Evolutionary conservation across 2,797 vertebrate species (phyloP), one percentile per base, ranked within the genome.

Genomic region (Lophotriccus pileatus): DNA sequence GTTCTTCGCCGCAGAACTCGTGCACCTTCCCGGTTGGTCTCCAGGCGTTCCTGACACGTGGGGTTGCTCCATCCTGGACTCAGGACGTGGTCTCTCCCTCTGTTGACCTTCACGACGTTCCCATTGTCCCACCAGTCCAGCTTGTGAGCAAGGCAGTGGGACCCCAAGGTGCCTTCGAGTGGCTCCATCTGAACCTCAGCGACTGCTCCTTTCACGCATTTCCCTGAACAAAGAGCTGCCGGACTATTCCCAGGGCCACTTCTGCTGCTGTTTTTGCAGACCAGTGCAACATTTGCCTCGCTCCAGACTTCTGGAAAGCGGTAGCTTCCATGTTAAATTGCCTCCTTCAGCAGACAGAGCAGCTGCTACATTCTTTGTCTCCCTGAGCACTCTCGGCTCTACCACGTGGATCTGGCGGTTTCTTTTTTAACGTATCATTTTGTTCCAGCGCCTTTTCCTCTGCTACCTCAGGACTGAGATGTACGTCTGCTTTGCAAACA

Each of bases 321-420:
- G 91, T 90, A 94, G 87, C 93, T 93, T 73, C 83, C 67, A 93
- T 87, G 87, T 92, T 92, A 83, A 90, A 89, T 89, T 63, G 82
- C 47, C 86, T 96, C 58, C 88, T 89, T 84, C 84, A 75, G 67
- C 84, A 76, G 69, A 85, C 84, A 60, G 81, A 95, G 92, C 92
- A 95, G 95, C 94, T 95, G 95, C 90, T 94, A 76, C 91, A 94
- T 94, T 92, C 87, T 76, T 90, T 13, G 69, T 83, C 91, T 96
- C 92, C 84, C 92, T 25, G 49, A 79, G 92, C 87, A 67, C 89
- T 89, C 84, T 82, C 82, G 78, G 90, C 79, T 91, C 86, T 90
- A 94, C 87, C 89, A 75, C 28, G 82, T 66, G 87, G 84, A 92
- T 89, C 73, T 81, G 84, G 47, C 4, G 24, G 68, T 81, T 92